A percentile compares a stretch with the other conserved stretches of the same genome.
phyloP scores from a whole-genome alignment of 2,797 vertebrate species.

The Takifugu ocellatus region DNA sequence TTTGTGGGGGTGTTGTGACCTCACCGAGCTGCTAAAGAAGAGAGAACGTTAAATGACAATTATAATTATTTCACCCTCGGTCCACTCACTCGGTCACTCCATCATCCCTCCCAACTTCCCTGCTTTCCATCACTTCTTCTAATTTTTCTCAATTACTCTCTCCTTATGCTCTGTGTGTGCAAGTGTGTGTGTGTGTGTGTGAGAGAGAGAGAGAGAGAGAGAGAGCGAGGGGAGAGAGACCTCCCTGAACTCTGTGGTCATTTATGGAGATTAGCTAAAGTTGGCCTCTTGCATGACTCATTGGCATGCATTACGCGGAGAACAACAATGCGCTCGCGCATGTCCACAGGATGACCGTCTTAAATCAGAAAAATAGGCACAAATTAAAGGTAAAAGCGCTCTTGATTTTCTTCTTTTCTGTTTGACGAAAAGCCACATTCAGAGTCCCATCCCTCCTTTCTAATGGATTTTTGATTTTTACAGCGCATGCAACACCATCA shows the following conservation, averaged over 20 bases:
- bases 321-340: slow-evolving; percentile 35
- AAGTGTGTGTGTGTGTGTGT: slow-evolving; percentile 22
- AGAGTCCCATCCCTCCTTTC: slow-evolving; percentile 66
- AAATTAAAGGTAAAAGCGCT: slow-evolving; percentile 90
- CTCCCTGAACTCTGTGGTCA: slow-evolving; percentile 82
- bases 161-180: slow-evolving; percentile 47
- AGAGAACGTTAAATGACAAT: slow-evolving; percentile 48
- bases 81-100: slow-evolving; percentile 33
- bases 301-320: slow-evolving; percentile 87
- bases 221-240: slow-evolving; percentile 39
- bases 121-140: slow-evolving; percentile 63
- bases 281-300: slow-evolving; percentile 82
- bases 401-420: slow-evolving; percentile 66
- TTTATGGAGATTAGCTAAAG: slow-evolving; percentile 96
- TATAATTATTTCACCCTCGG: slow-evolving; percentile 57
- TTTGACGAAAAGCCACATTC: slow-evolving; percentile 78
- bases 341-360: slow-evolving; percentile 81
- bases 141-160: slow-evolving; percentile 61
- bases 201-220: slow-evolving; percentile 13
- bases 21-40: slow-evolving; percentile 43
- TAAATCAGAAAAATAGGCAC: slow-evolving; percentile 82
- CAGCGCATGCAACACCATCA: slow-evolving; percentile 84
- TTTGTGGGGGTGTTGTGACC: slow-evolving; percentile 35
- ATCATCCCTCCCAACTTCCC: slow-evolving; percentile 41
- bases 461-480: slow-evolving; percentile 98